Evolutionary conservation across 2,797 vertebrate genomes (phyloP), one percentile per base, ranked within the genome.

Genomic region (Decapterus maruadsi): DNA sequence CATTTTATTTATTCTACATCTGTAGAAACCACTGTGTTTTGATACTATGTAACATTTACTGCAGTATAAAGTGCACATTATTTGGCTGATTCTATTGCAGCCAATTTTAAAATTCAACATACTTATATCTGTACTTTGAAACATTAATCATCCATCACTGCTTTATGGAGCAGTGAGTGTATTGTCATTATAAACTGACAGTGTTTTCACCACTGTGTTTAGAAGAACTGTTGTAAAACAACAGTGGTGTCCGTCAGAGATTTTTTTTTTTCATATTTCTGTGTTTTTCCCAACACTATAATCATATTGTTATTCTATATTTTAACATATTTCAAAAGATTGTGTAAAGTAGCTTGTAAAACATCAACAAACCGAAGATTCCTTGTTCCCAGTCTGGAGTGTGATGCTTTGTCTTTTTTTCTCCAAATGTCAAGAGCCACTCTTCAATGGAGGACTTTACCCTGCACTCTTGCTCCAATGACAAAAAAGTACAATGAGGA

Each of bases 401-500:
- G 56, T 57, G 45, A 20, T 51, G 31, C 42, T 45, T 36, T 75
- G 45, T 36, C 45, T 31, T 59, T 54, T 50, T n/a, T 29, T 1
- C 29, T 36, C 66, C 69, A 72, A 71, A 74, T 81, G 75, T 89
- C 69, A 78, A 71, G 72, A 87, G 68, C 22, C 62, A 54, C 63
- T 82, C 40, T 53, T 79, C 87, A 88, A 73, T 81, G 43, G 57
- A 73, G 45, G 68, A 76, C 68, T 83, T 85, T 50, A 71, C 58
- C 62, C 72, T 60, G 53, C 72, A 68, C 68, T 62, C 61, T 43
- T 77, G 72, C 79, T 83, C 57, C 19, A 29, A 84, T 90, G 88
- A 88, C 80, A 82, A 85, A 88, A 75, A 82, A 68, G 65, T 69
- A 61, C 88, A 86, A 85, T 66, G 57, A 75, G 74, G 75, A 90